Evolutionary conservation across 2,113 vertebrate genomes (phyloP).

Genomic region (Cranoglanis bouderius): DNA sequence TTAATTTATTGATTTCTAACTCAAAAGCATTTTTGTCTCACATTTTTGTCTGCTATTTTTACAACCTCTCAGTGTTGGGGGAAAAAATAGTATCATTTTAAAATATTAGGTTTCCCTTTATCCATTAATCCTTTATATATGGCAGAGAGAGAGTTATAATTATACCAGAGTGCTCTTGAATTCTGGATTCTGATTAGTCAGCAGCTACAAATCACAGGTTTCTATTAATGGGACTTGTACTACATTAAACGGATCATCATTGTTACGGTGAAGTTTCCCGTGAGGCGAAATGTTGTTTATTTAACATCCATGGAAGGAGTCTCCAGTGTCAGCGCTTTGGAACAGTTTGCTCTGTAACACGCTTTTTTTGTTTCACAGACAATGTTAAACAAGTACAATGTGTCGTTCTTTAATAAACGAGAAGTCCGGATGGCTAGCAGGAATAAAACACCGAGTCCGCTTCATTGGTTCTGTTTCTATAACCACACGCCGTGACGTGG

Average conservation of each 20-base stretch:
- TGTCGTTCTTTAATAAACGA: no score
- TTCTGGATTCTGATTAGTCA: not conserved
- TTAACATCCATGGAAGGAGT: not conserved
- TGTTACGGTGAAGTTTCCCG: no score
- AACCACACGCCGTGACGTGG: not conserved
- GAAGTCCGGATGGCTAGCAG: no score
- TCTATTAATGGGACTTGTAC: not conserved
- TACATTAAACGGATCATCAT: not conserved
- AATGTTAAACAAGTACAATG: no score
- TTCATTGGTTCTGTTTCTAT: not conserved
- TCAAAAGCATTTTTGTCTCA: not conserved
- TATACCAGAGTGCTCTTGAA: not conserved
- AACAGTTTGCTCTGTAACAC: not conserved
- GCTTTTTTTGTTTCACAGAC: no score
- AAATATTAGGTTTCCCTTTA: conserved; percentile 10
- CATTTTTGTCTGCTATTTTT: not conserved
- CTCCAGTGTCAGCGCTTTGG: not conserved
- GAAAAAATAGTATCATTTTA: not conserved
- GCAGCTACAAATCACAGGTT: not conserved
- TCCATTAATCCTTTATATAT: not conserved
- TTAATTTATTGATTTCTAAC: not conserved
- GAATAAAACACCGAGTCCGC: not conserved
- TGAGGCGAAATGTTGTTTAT: no score
- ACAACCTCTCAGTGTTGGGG: not conserved
- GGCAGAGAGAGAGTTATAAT: not conserved